Evolutionary conservation across 2,888 invertebrate genomes (phyloP).

Genomic region (Parnassius glacialis): DNA sequence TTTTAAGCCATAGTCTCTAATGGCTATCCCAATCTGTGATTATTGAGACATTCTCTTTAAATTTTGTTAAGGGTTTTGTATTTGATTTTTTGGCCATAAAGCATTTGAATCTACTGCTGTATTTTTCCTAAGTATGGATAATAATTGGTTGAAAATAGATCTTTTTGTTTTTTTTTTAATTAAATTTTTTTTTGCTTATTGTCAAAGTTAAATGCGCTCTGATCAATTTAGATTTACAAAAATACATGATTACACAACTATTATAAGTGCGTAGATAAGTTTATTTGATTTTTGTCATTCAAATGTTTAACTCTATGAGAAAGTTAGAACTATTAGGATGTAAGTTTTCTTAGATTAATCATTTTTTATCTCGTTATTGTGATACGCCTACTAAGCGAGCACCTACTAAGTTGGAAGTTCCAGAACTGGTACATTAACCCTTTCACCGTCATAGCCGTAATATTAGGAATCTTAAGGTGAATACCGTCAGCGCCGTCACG

Average conservation of each 20-base stretch:
- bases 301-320: too few relatives aligned
- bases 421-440: slow-evolving; percentile 15
- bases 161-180: too few relatives aligned
- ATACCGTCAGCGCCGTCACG: too few relatives aligned
- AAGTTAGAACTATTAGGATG: background rate
- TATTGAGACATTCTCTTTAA: slow-evolving; percentile 8
- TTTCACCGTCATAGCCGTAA: too few relatives aligned
- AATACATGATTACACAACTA: too few relatives aligned
- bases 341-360: background rate
- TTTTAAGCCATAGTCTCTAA: slow-evolving; percentile 13
- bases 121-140: background rate
- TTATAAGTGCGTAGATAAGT: too few relatives aligned
- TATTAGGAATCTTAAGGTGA: too few relatives aligned
- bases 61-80: background rate
- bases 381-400: background rate
- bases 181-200: too few relatives aligned
- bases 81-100: slow-evolving; percentile 3
- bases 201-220: too few relatives aligned
- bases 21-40: slow-evolving; percentile 7
- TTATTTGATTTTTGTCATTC: too few relatives aligned
- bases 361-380: background rate
- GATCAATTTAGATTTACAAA: too few relatives aligned
- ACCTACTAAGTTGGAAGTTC: background rate
- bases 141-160: too few relatives aligned
- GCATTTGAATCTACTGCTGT: background rate